Evolutionary conservation across 2,113 vertebrate genomes (phyloP).

Genomic region (Tupaia chinensis): DNA sequence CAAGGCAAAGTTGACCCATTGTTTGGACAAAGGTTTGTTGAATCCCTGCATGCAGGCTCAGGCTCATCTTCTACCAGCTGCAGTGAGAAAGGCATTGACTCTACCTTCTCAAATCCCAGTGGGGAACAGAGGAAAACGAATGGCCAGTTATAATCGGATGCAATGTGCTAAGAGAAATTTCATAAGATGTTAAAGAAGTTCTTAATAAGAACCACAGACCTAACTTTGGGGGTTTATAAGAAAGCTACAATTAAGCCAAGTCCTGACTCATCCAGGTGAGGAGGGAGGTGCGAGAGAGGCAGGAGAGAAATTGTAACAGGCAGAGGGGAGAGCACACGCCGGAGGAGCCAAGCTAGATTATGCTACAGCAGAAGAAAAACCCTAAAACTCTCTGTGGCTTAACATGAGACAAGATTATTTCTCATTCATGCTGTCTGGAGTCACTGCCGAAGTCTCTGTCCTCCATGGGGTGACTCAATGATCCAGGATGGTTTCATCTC

Average conservation of each 20-base stretch:
- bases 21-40: neutral
- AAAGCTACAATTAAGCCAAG: neutral
- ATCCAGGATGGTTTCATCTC: neutral
- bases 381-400: neutral
- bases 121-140: neutral
- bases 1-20: neutral
- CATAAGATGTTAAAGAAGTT: neutral
- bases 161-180: neutral
- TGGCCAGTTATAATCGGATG: neutral
- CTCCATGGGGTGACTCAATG: neutral
- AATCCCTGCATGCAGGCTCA: neutral
- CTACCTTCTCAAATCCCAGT: neutral
- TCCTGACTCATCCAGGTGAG: neutral
- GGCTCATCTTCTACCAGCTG: neutral
- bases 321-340: neutral
- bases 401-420: neutral
- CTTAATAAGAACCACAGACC: neutral
- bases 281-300: neutral
- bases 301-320: neutral
- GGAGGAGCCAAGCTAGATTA: neutral
- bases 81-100: neutral
- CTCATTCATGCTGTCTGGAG: neutral
- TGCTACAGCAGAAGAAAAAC: neutral
- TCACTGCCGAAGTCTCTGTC: neutral
- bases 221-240: neutral